Base-by-base conservation (phyloP, 2,888 invertebrate species). In the Exephanes ischioxanthus region DNA sequence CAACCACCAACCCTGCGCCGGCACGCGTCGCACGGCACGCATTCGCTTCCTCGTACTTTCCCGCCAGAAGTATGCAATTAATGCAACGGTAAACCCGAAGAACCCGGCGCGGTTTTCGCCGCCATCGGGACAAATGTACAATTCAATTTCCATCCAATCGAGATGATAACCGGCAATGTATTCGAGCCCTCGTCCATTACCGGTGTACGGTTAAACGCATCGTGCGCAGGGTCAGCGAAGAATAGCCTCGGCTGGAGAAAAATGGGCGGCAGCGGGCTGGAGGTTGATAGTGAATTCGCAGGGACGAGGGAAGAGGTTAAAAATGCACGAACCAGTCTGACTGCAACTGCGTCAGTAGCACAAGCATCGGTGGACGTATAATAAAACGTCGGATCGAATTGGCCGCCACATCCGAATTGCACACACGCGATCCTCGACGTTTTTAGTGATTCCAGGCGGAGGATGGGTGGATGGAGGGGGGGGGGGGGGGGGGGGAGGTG, bases 141-240 rank as follows among this genome's bases (percentile, higher is more conserved):
- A 84, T 80, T 80, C 26, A 68, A 77, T 76, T 61, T 67, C 61
- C 72, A 51, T 55, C 67, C 84, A 78, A 81, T 77, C 84, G 68
- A 53, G 66, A 72, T 77, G 61, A 78, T 81, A 55, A 70, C 78
- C 53, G 16, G 26, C 30, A 33, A 75, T 51, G 73, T 22, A 22
- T 79, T 45, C 51, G 41, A 45, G 58, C 14, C 16, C 61, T 51
- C 51, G 30, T 58, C 55, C 45, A 80, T 84, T 75, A 72, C 78
- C 70, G 33, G 75, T 66, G 45, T 19, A 58, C 58, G 33, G 67
- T 73, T 78, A 85, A 73, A 81, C 63, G 66, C 11, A 26, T 3
- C n/a, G 19, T 22, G 55, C 22, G 37, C 55, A 68, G 9, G 11
- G 48, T 48, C 68, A n/a, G 68, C 68, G 26, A 75, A 70, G 68